Base-by-base conservation (phyloP, 2,113 vertebrate species). In the Rhodinocichla rosea region DNA sequence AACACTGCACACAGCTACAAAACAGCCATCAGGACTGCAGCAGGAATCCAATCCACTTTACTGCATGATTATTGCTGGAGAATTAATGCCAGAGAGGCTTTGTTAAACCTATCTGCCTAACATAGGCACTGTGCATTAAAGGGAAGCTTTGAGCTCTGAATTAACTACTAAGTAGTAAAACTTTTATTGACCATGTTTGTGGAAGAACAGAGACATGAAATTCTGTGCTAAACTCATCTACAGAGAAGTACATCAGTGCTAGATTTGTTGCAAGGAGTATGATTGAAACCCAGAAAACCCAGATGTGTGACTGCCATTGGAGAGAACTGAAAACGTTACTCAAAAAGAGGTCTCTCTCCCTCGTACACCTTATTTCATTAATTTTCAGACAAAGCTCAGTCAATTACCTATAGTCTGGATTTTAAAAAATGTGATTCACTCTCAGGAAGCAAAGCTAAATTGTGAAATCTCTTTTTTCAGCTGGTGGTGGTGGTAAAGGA, bases 81-180 rank as follows among this genome's bases (percentile, higher is more conserved):
- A 94, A 89, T 69, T 76, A 77, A 45, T 56, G 63, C 67, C 62
- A 59, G 78, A 59, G 71, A 86, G 30, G 39, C 39, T 93, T 89
- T 94, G 64, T 94, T 83, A 88, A 83, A 88, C 50, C 60, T 42
- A 9, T 44, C 82, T 88, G 59, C 52, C 77, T 76, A 89, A 63
- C 47, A n/a, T 21, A 71, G 23, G 59, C 64, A 40, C 47, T 24
- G 16, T 23, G 33, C n/a, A 52, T 49, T 40, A 56, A 39, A 60
- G n/a, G 71, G 15, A 83, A 69, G 68, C 85, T 75, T 50, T 83
- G 84, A 91, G 80, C 15, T 86, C 79, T 47, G 45, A 86, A 70
- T 77, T 76, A 85, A 59, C 57, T 77, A 2, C 39, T 18, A 15
- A 2, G 1, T 32, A 40, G 55, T 47, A 74, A 74, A 95, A 67